Evolutionary conservation across 2,888 invertebrate species (phyloP).

Genomic region (Margaritifera margaritifera): DNA sequence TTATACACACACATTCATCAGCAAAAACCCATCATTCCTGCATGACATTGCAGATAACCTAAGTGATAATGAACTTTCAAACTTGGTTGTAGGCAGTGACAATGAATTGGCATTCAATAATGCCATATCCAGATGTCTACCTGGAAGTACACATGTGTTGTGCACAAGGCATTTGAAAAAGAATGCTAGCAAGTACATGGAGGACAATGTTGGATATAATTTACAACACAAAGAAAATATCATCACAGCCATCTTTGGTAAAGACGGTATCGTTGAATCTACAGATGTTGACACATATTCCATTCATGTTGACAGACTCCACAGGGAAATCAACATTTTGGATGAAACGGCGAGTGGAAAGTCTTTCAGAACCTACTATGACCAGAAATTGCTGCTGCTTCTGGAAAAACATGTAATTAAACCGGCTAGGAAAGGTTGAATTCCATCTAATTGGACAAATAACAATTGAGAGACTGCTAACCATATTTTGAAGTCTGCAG

Average conservation of each 20-base stretch:
- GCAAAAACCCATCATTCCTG: slow-evolving; percentile 13
- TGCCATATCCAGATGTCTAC: slow-evolving; percentile 19
- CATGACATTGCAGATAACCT: slow-evolving; percentile 14
- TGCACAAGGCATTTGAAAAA: slow-evolving; percentile 33
- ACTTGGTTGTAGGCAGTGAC: slow-evolving; percentile 20
- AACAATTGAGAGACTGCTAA: too few relatives aligned
- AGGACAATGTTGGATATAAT: slow-evolving; percentile 14
- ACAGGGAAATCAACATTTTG: background rate
- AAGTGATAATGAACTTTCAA: slow-evolving; percentile 1
- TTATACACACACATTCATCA: slow-evolving; percentile 10
- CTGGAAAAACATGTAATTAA: too few relatives aligned
- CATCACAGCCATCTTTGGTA: slow-evolving; percentile 1
- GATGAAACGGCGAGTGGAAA: background rate
- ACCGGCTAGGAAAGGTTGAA: too few relatives aligned
- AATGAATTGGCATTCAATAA: slow-evolving; percentile 25
- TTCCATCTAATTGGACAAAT: too few relatives aligned
- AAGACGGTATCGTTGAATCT: slow-evolving; percentile 2
- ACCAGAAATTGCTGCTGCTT: too few relatives aligned
- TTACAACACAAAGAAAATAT: slow-evolving; percentile 9
- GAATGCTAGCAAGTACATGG: slow-evolving; percentile 14
- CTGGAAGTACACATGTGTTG: slow-evolving; percentile 16
- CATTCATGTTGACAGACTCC: background rate
- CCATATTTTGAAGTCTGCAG: too few relatives aligned
- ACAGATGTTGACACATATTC: slow-evolving; percentile 3
- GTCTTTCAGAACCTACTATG: too few relatives aligned